A percentile compares a stretch with the other conserved stretches of the same genome.
Evolutionary conservation across 2,797 vertebrate species (phyloP).

Genomic region (Tympanoctomys barrerae): DNA sequence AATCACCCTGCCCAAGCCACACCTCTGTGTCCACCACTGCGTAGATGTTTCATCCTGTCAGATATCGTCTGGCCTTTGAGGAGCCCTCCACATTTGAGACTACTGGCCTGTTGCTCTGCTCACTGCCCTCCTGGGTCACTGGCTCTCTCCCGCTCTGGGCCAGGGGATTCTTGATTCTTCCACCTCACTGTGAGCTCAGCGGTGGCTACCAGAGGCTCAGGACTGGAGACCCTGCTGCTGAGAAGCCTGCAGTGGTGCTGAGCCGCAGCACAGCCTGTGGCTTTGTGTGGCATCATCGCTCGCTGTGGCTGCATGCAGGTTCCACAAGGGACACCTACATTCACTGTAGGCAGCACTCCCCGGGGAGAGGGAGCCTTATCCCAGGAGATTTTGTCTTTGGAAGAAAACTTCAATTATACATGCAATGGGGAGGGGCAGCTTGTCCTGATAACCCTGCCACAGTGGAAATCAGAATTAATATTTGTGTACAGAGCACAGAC

Average conservation of each 20-base stretch:
- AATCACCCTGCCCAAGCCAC: not conserved
- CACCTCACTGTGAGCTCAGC: not conserved
- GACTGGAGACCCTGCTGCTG: not conserved
- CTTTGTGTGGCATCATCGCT: not conserved
- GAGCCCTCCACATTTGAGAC: not conserved
- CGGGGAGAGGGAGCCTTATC: not conserved
- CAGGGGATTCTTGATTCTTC: not conserved
- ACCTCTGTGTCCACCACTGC: not conserved
- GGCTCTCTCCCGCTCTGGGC: not conserved
- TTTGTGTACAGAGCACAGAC: not conserved
- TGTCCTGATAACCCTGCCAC: not conserved
- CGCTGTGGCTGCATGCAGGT: not conserved
- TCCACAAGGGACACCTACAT: accelerated
- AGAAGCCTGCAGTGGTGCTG: not conserved
- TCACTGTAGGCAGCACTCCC: not conserved
- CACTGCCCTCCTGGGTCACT: not conserved
- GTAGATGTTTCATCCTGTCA: not conserved
- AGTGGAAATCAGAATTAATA: not conserved
- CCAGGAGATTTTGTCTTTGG: not conserved
- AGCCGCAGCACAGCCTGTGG: not conserved
- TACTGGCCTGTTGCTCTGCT: not conserved
- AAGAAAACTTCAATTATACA: not conserved
- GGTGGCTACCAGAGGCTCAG: not conserved
- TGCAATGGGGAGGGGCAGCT: not conserved
- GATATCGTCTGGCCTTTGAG: not conserved